Conservation (phyloP, 2,888 invertebrate species). For the Linyphia triangularis region DNA sequence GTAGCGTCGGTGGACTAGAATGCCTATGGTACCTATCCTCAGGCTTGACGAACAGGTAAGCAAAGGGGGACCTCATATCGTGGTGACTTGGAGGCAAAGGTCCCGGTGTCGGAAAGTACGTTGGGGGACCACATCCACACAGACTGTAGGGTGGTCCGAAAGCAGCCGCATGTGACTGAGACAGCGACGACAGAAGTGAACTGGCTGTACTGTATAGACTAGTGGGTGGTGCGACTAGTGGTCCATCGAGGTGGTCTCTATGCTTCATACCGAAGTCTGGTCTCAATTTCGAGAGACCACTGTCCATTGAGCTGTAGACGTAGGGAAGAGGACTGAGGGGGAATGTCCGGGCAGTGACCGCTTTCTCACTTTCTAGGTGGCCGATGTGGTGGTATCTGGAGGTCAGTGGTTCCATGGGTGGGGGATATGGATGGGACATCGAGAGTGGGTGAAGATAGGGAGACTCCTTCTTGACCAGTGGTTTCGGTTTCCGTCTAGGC, state of each 20-base stretch:
- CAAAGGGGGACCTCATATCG: conserved; percentile 79
- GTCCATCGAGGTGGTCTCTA: conserved; percentile 40
- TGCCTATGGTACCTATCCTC: conserved; percentile 79
- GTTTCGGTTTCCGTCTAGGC: conserved; percentile 89
- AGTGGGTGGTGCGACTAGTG: conserved; percentile 54
- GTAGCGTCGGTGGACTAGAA: conserved; percentile 72
- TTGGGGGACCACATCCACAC: conserved; percentile 65
- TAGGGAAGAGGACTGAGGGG: conserved; percentile 71
- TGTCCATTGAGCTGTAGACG: conserved; percentile 69
- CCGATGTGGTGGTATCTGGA: conserved; percentile 52
- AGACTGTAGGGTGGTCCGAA: conserved; percentile 70
- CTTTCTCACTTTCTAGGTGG: conserved; percentile 76
- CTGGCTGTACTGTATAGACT: conserved; percentile 70
- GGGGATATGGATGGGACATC: conserved; percentile 53
- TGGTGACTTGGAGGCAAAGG: conserved; percentile 76
- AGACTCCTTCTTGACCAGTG: conserved; percentile 81
- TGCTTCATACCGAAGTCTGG: conserved; percentile 54
- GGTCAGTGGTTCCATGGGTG: conserved; percentile 58
- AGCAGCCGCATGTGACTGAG: conserved; percentile 63
- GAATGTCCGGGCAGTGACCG: conserved; percentile 76
- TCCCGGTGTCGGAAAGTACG: conserved; percentile 69
- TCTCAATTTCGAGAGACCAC: conserved; percentile 56
- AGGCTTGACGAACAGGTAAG: conserved; percentile 80
- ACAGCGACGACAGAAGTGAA: conserved; percentile 62
- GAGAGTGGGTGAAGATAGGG: conserved; percentile 50